Conservation (phyloP, 1,140 invertebrate genomes). For the Pseudomyrmex gracilis region DNA sequence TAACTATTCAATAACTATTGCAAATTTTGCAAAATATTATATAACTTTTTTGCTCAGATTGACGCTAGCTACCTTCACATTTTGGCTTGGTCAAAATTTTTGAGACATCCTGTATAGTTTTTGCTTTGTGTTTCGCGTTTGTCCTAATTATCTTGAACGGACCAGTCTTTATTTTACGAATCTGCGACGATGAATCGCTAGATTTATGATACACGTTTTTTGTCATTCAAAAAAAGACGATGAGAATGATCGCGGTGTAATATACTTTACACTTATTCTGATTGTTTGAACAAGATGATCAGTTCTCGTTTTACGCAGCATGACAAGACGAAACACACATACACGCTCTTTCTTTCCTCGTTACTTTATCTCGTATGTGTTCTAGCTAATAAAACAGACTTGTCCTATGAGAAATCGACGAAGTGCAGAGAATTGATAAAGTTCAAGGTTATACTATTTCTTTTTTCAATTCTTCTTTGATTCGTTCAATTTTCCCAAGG, state of each 20-base stretch:
- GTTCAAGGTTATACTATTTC: neutral
- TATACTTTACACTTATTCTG: too few relatives aligned
- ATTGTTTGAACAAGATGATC: too few relatives aligned
- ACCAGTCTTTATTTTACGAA: constrained; percentile 11
- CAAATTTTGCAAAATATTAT: too few relatives aligned
- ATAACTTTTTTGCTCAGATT: too few relatives aligned
- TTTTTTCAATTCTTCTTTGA: neutral
- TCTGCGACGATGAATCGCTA: neutral
- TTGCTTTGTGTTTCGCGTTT: neutral
- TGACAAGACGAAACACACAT: constrained; percentile 23
- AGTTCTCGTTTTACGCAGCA: neutral
- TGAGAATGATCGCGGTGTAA: too few relatives aligned
- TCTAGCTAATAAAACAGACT: constrained; percentile 7
- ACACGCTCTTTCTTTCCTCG: neutral
- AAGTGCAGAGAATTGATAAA: constrained; percentile 8
- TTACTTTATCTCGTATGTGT: neutral
- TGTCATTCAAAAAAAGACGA: too few relatives aligned
- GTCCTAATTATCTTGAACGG: neutral
- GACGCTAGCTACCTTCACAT: too few relatives aligned
- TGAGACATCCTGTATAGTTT: constrained; percentile 15
- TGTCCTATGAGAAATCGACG: neutral
- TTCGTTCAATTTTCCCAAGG: constrained; percentile 12
- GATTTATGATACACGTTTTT: too few relatives aligned
- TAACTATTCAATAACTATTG: too few relatives aligned
- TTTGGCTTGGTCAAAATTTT: too few relatives aligned